Evolutionary conservation across 2,113 vertebrate species (phyloP).

Genomic region (Patagioenas fasciata): DNA sequence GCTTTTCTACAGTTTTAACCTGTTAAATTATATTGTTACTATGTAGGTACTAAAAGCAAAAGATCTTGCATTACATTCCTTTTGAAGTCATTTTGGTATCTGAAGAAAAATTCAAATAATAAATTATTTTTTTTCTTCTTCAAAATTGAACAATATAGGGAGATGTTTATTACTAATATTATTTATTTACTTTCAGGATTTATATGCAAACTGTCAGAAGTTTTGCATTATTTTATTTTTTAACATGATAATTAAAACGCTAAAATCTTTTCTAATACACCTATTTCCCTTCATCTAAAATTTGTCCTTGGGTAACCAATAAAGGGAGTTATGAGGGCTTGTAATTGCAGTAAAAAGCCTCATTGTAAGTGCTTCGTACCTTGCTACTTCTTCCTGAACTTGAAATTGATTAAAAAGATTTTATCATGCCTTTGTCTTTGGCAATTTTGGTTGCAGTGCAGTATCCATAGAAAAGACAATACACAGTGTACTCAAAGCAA

Average conservation of each 20-base stretch:
- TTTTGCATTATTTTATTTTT: background rate
- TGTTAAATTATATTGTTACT: background rate
- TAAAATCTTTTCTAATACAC: background rate
- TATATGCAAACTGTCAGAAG: background rate
- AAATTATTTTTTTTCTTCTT: background rate
- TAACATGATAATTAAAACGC: background rate
- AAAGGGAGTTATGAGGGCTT: background rate
- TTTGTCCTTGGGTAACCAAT: background rate
- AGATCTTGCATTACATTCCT: background rate
- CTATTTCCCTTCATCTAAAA: background rate
- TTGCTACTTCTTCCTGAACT: background rate
- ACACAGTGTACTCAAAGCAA: background rate
- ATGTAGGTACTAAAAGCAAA: background rate
- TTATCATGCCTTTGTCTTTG: fast-evolving
- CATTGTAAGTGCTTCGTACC: background rate
- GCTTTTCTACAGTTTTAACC: background rate
- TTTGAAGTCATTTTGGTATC: background rate
- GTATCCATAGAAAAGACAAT: background rate
- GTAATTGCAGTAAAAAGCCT: background rate
- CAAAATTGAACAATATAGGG: background rate
- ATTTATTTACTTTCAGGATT: background rate
- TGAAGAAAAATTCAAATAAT: background rate
- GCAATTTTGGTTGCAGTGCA: background rate
- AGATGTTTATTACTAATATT: background rate
- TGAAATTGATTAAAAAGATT: background rate